These are phyloP conservation scores for Plotosus lineatus DNA, from an alignment of 2,113 vertebrate genomes.

Conservation along the genomic window DNA sequence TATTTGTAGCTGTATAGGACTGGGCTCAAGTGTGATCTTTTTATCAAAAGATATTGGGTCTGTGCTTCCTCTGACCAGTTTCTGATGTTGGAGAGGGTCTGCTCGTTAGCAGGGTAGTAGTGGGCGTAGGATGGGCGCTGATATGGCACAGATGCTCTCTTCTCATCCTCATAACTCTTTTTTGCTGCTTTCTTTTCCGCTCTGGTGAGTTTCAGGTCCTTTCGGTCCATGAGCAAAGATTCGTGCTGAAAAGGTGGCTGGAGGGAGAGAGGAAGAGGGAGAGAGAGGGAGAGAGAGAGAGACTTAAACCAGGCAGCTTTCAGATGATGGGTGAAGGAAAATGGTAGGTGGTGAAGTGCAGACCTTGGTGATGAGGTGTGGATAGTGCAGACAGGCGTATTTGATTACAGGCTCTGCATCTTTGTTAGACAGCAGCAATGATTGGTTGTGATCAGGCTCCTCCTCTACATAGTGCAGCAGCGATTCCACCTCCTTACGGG, in stretches of 20 bases:
- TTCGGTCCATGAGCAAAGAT: slow-evolving; percentile 92
- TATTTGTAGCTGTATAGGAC: neutral
- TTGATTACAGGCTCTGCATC: slow-evolving; percentile 83
- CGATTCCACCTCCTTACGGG: slow-evolving; percentile 95
- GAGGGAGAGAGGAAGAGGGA: neutral
- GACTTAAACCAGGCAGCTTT: too few species aligned
- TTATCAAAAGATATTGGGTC: too few species aligned
- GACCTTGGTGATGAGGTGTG: slow-evolving; percentile 96
- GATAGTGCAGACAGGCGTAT: slow-evolving; percentile 84
- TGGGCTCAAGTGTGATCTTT: too few species aligned
- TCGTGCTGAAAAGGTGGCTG: slow-evolving; percentile 97
- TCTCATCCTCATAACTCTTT: slow-evolving; percentile 98
- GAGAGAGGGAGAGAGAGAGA: neutral
- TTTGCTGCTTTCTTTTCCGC: slow-evolving; percentile 98
- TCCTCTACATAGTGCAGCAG: slow-evolving; percentile 97
- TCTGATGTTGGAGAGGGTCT: slow-evolving; percentile 89
- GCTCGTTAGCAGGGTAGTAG: slow-evolving; percentile 93
- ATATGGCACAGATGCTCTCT: slow-evolving; percentile 93
- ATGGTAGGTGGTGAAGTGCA: neutral
- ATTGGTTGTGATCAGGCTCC: slow-evolving; percentile 77
- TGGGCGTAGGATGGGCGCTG: slow-evolving; percentile 94
- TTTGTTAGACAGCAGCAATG: slow-evolving; percentile 55
- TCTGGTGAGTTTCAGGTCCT: slow-evolving; percentile 95
- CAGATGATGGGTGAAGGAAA: neutral
- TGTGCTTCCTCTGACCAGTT: slow-evolving; percentile 80